phyloP scores from a whole-genome alignment of 2,113 vertebrate genomes.

The Anseranas semipalmata region DNA sequence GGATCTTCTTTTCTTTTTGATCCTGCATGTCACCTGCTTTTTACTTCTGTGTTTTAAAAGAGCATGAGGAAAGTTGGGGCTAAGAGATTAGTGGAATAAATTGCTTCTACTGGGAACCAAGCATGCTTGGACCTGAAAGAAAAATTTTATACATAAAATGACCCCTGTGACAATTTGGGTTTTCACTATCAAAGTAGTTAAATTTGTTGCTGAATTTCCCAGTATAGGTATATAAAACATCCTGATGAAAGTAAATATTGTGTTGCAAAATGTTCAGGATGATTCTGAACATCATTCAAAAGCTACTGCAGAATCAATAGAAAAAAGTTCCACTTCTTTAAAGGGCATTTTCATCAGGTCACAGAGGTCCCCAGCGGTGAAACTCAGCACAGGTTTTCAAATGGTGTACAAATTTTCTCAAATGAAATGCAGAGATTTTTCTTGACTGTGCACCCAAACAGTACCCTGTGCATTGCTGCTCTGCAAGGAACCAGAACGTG shows the following conservation, averaged over 20 bases:
- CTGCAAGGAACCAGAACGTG: not conserved
- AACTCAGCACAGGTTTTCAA: not conserved
- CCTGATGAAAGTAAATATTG: not conserved
- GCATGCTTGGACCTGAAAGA: not conserved
- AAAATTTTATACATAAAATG: not conserved
- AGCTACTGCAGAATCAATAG: not conserved
- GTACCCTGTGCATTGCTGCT: accelerated
- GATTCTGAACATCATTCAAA: not conserved
- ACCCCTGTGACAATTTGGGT: not conserved
- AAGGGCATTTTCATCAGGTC: not conserved
- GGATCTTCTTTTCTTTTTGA: not conserved
- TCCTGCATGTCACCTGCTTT: not conserved
- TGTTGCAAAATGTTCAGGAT: not conserved
- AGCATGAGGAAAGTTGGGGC: not conserved
- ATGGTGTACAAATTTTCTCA: not conserved
- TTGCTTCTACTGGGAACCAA: not conserved
- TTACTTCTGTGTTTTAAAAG: not conserved
- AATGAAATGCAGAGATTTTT: not conserved
- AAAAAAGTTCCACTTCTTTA: not conserved
- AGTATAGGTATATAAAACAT: not conserved
- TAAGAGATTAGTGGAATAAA: not conserved
- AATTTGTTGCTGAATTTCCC: not conserved
- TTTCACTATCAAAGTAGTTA: not conserved
- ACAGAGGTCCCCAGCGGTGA: accelerated
- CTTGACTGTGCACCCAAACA: accelerated